Evolutionary conservation across 1,140 invertebrate genomes (phyloP), one percentile per base, ranked within the genome.

Genomic region (Pantala flavescens): DNA sequence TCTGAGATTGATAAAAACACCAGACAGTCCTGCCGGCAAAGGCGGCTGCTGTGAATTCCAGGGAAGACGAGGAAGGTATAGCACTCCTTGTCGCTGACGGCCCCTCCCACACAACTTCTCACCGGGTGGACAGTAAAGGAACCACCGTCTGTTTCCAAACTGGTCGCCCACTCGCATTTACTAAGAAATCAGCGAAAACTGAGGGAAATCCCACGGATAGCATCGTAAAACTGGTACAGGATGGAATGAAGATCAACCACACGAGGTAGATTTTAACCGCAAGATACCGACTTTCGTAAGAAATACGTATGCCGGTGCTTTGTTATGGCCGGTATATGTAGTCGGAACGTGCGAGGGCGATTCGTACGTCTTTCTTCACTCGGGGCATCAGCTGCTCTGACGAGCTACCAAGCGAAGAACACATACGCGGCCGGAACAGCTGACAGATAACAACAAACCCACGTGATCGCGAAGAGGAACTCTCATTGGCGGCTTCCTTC

Each of bases 391-490:
- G 73, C 71, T 74, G 74, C 42, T 36, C 71, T 73, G 70, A 19
- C 71, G n/a, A n/a, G 23, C 23, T 43, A 11, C 24, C 55, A 55
- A 74, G 43, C 24, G 42, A 16, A 36, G 73, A 73, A 43, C 74
- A 76, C 78, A 77, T 49, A 24, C 73, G 74, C 71, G 63, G 28
- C 42, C 79, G 80, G 81, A 84, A 85, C 84, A 85, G 84, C 85
- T 85, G 84, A 85, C 83, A 85, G 85, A 86, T 85, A 86, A 86
- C 85, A 86, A 86, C 85, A 86, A 87, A 85, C 78, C 84, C 85
- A 87, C 85, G 85, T 85, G 84, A 85, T 78, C 77, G 78, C 78
- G 78, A 79, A 75, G 77, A 77, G 72, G 76, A 75, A 19, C 73
- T 71, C 73, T 77, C 73, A 83, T 83, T 84, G 82, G 83, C 72